phyloP scores from a whole-genome alignment of 2,888 invertebrate species.

The Clepsis dumicolana region DNA sequence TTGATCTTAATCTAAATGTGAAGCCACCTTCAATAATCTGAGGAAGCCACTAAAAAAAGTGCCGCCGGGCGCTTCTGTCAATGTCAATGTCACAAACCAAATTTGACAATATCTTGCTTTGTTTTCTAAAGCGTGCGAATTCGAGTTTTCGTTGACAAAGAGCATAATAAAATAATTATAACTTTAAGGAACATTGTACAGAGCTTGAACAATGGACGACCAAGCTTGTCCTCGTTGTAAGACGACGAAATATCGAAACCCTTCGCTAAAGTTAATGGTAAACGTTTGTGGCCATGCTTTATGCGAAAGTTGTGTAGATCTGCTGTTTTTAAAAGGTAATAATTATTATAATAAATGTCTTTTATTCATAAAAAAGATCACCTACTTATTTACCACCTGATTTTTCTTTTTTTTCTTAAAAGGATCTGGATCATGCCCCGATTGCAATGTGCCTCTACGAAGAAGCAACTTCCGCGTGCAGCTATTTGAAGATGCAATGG shows the following conservation, averaged over 20 bases:
- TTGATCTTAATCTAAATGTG: not conserved
- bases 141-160: conserved; percentile 5
- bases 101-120: conserved; percentile 26
- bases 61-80: conserved; percentile 11
- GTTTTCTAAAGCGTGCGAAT: conserved; percentile 21
- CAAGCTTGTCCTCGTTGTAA: conserved; percentile 98
- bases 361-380: too few relatives aligned
- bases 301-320: conserved; percentile 98
- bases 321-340: conserved; percentile 97
- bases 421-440: conserved; percentile 98
- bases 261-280: conserved; percentile 98
- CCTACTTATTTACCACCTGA: not conserved
- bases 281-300: conserved; percentile 99
- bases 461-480: conserved; percentile 97
- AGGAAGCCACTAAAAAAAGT: conserved; percentile 15
- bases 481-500: conserved; percentile 97
- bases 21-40: too few relatives aligned
- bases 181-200: not conserved
- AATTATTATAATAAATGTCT: not conserved
- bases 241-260: conserved; percentile 98
- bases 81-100: conserved; percentile 12
- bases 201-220: conserved; percentile 88
- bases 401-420: conserved; percentile 83
- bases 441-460: conserved; percentile 95
- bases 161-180: not conserved